Percentiles rank a stretch among this genome's conserved stretches.
These are phyloP conservation scores for Meandrusa payeni DNA, from an alignment of 2,888 invertebrate species.

Conservation along the genomic window DNA sequence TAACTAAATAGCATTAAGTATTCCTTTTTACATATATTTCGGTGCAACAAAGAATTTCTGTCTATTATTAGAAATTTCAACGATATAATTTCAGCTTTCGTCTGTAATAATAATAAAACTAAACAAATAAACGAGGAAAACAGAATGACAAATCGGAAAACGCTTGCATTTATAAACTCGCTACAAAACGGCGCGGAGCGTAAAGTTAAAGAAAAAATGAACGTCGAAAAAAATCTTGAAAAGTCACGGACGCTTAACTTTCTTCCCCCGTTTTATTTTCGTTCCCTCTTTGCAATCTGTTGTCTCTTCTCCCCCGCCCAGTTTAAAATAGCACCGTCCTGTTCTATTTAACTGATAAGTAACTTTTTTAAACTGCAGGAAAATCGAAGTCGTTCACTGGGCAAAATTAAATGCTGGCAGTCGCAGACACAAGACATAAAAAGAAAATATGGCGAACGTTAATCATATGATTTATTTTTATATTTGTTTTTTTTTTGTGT, in stretches of 20 bases:
- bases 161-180: conserved; percentile 65
- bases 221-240: conserved; percentile 78
- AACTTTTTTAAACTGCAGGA: conserved; percentile 77
- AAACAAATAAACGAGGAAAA: conserved; percentile 51
- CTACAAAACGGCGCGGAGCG: conserved; percentile 52
- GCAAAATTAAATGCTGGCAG: conserved; percentile 76
- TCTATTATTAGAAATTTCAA: no score
- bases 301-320: conserved; percentile 44
- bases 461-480: conserved; percentile 50
- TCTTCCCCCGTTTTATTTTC: conserved; percentile 80
- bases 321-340: conserved; percentile 46
- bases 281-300: conserved; percentile 64
- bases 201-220: conserved; percentile 75
- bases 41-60: no score
- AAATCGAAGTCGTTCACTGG: conserved; percentile 72
- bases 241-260: conserved; percentile 82
- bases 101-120: no score
- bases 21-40: no score
- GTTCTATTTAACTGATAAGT: conserved; percentile 74
- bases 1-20: no score
- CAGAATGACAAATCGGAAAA: conserved; percentile 67
- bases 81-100: no score
- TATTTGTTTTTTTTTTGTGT: conserved; percentile 27
- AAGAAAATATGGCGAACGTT: conserved; percentile 66
- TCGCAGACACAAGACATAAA: conserved; percentile 75